Conservation (phyloP, 2,113 vertebrate genomes). For the Zootoca vivipara region DNA sequence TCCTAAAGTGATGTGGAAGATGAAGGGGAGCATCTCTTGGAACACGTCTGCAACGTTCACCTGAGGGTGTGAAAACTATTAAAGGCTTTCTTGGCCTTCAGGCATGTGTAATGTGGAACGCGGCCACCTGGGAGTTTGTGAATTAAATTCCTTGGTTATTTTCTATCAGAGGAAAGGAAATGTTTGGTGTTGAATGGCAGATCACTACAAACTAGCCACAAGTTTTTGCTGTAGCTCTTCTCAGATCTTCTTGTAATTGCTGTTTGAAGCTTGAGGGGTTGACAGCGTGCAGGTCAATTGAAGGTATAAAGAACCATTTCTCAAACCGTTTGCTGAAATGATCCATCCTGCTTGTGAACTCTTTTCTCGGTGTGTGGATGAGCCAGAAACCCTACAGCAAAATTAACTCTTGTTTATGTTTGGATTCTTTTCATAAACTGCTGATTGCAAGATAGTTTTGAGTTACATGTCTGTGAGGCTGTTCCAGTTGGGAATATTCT, state of each 20-base stretch:
- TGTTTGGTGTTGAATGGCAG: slow-evolving; percentile 28
- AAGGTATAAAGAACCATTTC: neutral
- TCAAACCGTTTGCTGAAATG: neutral
- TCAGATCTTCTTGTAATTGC: slow-evolving; percentile 33
- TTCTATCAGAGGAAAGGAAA: slow-evolving; percentile 46
- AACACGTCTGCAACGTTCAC: slow-evolving; percentile 49
- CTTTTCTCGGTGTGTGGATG: neutral
- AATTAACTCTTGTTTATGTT: neutral
- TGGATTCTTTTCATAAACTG: neutral
- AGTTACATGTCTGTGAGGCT: neutral
- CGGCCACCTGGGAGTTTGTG: slow-evolving; percentile 34
- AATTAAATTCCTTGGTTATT: slow-evolving; percentile 54
- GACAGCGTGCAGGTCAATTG: neutral
- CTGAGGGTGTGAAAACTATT: slow-evolving; percentile 31
- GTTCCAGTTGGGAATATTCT: neutral
- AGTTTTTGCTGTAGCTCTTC: slow-evolving; percentile 26
- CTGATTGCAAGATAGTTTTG: neutral
- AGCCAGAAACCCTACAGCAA: rapidly evolving
- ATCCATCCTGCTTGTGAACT: neutral
- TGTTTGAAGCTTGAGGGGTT: slow-evolving; percentile 29
- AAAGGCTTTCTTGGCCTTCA: slow-evolving; percentile 29
- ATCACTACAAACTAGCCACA: slow-evolving; percentile 2
- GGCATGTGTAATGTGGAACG: slow-evolving; percentile 16
- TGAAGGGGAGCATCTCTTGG: slow-evolving; percentile 46
- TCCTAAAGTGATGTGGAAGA: slow-evolving; percentile 38